Evolutionary conservation across 1,140 invertebrate genomes (phyloP).

Genomic region (Macrocentrus cingulum): DNA sequence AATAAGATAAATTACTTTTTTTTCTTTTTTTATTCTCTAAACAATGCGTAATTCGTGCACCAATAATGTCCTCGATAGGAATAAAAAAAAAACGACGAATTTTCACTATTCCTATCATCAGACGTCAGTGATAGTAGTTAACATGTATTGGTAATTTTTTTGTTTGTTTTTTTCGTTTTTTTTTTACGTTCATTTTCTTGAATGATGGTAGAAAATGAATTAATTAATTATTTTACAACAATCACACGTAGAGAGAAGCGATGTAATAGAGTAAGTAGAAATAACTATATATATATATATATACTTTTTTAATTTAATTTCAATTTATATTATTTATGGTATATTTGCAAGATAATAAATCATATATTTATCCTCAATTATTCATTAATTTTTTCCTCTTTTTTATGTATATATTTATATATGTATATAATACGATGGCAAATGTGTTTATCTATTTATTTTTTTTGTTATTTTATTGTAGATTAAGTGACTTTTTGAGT

Average conservation of each 20-base stretch:
- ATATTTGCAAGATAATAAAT: too few species aligned
- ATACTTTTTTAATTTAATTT: conserved; percentile 42
- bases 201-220: conserved; percentile 48
- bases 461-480: conserved; percentile 31
- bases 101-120: conserved; percentile 14
- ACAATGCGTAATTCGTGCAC: conserved; percentile 26
- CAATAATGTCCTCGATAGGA: conserved; percentile 2
- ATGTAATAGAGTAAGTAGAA: conserved; percentile 59
- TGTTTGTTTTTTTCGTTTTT: too few species aligned
- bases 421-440: conserved; percentile 42
- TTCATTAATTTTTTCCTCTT: conserved; percentile 27
- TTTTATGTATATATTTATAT: conserved; percentile 43
- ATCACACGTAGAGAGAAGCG: conserved; percentile 58
- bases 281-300: too few species aligned
- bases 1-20: conserved; percentile 12
- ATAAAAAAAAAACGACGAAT: conserved; percentile 12
- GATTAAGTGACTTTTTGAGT: conserved; percentile 33
- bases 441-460: conserved; percentile 40
- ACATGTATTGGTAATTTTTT: conserved; percentile 7
- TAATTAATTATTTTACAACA: conserved; percentile 55
- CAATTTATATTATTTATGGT: too few species aligned
- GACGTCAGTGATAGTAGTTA: conserved; percentile 8
- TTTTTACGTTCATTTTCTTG: too few species aligned
- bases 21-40: conserved; percentile 10
- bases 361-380: conserved; percentile 33